These are phyloP conservation scores for Galerucella pusilla DNA, from an alignment of 2,888 invertebrate genomes.

Conservation along the genomic window DNA sequence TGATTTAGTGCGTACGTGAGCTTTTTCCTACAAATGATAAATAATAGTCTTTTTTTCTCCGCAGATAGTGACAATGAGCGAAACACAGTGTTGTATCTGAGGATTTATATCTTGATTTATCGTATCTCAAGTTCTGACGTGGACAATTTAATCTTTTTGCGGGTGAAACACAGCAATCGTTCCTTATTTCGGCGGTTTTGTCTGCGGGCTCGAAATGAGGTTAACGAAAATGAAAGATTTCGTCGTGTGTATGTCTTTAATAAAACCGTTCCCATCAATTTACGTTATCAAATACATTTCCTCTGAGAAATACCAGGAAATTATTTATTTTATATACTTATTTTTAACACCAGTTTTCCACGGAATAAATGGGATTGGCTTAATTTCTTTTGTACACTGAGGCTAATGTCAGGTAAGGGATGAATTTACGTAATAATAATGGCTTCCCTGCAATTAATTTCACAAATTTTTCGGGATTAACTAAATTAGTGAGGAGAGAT, in stretches of 20 bases:
- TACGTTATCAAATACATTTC: constrained; percentile 5
- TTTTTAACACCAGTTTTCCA: background rate
- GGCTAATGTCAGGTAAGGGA: background rate
- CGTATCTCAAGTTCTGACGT: constrained; percentile 47
- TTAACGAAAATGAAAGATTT: constrained; percentile 30
- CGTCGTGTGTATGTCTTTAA: constrained; percentile 11
- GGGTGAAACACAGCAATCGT: constrained; percentile 39
- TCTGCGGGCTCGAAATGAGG: constrained; percentile 22
- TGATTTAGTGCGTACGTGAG: constrained; percentile 39
- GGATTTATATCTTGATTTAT: constrained; percentile 54
- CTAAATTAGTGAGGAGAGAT: no score
- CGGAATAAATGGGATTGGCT: background rate
- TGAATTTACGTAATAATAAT: background rate
- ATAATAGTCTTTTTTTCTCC: constrained; percentile 42
- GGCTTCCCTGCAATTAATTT: background rate
- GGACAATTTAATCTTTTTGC: constrained; percentile 52
- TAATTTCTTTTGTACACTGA: background rate
- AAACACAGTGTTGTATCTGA: constrained; percentile 48
- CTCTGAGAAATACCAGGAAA: background rate
- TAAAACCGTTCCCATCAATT: constrained; percentile 15
- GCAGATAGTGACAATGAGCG: constrained; percentile 52
- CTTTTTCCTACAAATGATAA: constrained; percentile 46
- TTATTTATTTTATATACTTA: constrained; percentile 9
- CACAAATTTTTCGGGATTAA: background rate
- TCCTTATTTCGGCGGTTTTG: constrained; percentile 39